Percentiles rank a stretch among this genome's conserved stretches.
Evolutionary conservation across 2,888 invertebrate species (phyloP).

Genomic region (Chrysina gloriosa): DNA sequence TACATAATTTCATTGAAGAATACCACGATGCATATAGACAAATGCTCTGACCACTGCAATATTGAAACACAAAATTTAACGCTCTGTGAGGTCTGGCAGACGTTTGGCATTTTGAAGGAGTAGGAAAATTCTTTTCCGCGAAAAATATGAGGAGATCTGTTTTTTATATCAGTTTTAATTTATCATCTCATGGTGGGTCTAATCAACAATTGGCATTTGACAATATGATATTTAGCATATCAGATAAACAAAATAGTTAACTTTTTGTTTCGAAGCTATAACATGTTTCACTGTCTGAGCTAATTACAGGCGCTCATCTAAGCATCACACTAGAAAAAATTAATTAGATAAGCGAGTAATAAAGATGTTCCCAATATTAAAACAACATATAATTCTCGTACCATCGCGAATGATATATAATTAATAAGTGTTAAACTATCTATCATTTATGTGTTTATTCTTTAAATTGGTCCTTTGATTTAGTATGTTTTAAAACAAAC

Average conservation of each 20-base stretch:
- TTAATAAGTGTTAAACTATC: conserved; percentile 2
- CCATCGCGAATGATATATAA: not conserved
- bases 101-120: no score
- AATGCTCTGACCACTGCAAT: no score
- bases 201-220: no score
- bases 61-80: no score
- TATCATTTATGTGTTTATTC: conserved; percentile 2
- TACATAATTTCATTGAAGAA: no score
- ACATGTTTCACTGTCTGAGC: not conserved
- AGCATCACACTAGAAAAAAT: not conserved
- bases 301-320: not conserved
- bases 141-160: no score
- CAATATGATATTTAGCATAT: not conserved
- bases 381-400: not conserved
- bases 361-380: not conserved
- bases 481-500: not conserved
- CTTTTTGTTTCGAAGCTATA: not conserved
- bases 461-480: not conserved
- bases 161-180: no score
- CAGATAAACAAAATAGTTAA: conserved; percentile 5
- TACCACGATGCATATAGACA: no score
- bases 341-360: not conserved
- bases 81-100: no score
- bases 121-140: no score
- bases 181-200: no score